A percentile compares a stretch with the other conserved stretches of the same genome.
These are phyloP conservation scores for Cylas formicarius DNA, from an alignment of 1,140 invertebrate species.

Conservation along the genomic window DNA sequence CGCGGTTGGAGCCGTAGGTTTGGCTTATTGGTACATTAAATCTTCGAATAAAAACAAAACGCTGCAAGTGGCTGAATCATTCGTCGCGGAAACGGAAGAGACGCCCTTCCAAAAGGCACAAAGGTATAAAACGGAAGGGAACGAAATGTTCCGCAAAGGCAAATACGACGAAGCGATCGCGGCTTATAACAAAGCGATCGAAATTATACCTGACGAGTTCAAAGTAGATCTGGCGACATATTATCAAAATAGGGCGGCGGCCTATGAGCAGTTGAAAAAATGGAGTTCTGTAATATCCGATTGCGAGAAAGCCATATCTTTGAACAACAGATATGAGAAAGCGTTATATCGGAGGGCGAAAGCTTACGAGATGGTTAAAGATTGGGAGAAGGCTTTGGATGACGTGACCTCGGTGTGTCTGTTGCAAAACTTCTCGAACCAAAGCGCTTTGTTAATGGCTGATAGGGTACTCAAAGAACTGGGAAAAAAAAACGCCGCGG, in stretches of 20 bases:
- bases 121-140: slow-evolving; percentile 78
- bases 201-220: slow-evolving; percentile 69
- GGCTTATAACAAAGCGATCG: slow-evolving; percentile 83
- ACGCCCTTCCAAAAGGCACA: slow-evolving; percentile 63
- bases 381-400: slow-evolving; percentile 75
- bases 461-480: slow-evolving; percentile 79
- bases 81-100: slow-evolving; percentile 37
- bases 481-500: slow-evolving; percentile 62
- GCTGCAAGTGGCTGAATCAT: slow-evolving; percentile 25
- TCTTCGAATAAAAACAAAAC: slow-evolving; percentile 42
- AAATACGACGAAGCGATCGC: slow-evolving; percentile 84
- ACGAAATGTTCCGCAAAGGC: slow-evolving; percentile 75
- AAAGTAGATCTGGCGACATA: slow-evolving; percentile 75
- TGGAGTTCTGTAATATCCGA: slow-evolving; percentile 78
- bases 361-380: slow-evolving; percentile 69
- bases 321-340: slow-evolving; percentile 84
- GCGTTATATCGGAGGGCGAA: slow-evolving; percentile 74
- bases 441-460: slow-evolving; percentile 67
- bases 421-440: slow-evolving; percentile 80
- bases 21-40: slow-evolving; percentile 74
- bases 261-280: slow-evolving; percentile 87
- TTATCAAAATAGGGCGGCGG: slow-evolving; percentile 93
- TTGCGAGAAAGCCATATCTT: slow-evolving; percentile 75
- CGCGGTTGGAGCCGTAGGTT: slow-evolving; percentile 69
- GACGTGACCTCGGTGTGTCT: slow-evolving; percentile 89